Evolutionary conservation across 2,888 invertebrate genomes (phyloP), one percentile per base, ranked within the genome.

Genomic region (Scaptomyza parva): DNA sequence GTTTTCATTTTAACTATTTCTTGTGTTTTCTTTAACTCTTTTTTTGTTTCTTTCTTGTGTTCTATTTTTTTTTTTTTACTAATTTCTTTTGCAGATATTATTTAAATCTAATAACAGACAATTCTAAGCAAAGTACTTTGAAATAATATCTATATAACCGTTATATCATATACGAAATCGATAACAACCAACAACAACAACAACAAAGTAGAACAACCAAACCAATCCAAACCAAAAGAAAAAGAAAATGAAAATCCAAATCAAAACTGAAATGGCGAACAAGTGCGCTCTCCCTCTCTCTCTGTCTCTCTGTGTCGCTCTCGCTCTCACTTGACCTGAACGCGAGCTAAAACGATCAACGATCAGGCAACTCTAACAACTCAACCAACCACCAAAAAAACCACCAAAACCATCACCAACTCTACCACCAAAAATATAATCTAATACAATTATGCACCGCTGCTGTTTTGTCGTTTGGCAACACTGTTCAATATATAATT

Each of bases 71-170:
- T 57, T 71, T 78, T 78, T 83, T 48, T 47, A 86, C 77, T 70
- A 73, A 87, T 85, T 79, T 88, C 78, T 86, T 83, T 86, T 88
- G 72, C 85, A 86, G 85, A 86, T 88, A 83, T 88, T 83, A 88
- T 88, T 88, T 86, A 89, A 86, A 82, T 60, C 74, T 76, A 74
- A 82, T 68, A 65, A 68, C 57, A 68, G 50, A 60, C 62, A 79
- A 30, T 28, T 58, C 72, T 79, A 79, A 76, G 70, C 60, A 75
- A 48, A 74, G 74, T 54, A 70, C 48, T 62, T 70, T 47, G 37
- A 57, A 64, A 69, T 61, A 64, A 65, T 59, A 75, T 78, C 33
- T 68, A 63, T 60, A 51, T 68, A 70, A 68, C 24, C 41, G 69
- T 47, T 55, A 55, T 24, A 52, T 33, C 28, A 53, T 22, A 28